Percentiles rank a stretch among this genome's conserved stretches.
phyloP scores from a whole-genome alignment of 2,797 vertebrate genomes.

The Clarias pachynema region DNA sequence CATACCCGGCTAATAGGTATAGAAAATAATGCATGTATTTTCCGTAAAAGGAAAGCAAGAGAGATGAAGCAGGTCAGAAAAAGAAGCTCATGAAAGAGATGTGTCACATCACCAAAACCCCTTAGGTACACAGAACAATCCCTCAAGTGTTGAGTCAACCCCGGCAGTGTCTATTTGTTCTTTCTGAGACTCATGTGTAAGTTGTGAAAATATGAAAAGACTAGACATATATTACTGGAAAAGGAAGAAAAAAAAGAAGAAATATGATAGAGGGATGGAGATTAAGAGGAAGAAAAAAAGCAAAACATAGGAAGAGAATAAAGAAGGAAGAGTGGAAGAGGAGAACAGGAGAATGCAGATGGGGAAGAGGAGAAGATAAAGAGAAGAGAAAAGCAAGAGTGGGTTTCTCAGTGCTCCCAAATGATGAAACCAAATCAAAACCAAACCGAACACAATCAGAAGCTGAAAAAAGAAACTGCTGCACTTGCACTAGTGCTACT shows the following conservation, averaged over 20 bases:
- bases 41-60: neutral
- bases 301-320: neutral
- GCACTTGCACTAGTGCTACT: neutral
- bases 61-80: neutral
- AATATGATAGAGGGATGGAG: neutral
- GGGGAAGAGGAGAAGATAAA: neutral
- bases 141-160: neutral
- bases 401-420: neutral
- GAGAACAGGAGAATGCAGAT: too few species aligned
- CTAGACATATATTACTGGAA: neutral
- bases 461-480: neutral
- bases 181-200: neutral
- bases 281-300: slow-evolving; percentile 8
- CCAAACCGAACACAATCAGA: slow-evolving; percentile 12
- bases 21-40: neutral
- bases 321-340: neutral
- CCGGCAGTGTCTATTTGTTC: neutral
- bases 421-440: neutral
- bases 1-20: neutral
- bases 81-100: neutral
- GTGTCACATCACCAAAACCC: neutral
- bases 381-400: neutral
- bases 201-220: neutral
- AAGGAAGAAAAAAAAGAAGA: too few species aligned
- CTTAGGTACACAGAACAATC: neutral